Conservation (phyloP, 1,140 invertebrate species). For the Thereuonema tuberculata region DNA sequence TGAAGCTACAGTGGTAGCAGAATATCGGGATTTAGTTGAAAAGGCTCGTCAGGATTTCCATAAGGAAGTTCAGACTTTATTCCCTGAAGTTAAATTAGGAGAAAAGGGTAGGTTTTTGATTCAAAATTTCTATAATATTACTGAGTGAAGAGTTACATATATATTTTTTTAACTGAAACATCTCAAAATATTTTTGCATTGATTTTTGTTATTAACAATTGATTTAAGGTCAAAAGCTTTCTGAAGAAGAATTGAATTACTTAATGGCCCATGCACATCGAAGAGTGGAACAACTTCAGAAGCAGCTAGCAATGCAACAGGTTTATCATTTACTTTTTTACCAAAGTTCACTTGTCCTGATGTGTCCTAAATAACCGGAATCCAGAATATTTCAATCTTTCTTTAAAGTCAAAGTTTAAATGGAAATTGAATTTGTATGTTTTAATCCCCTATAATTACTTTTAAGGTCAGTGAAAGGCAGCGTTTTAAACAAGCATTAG, state of each 20-base stretch:
- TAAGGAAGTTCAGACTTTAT: constrained; percentile 32
- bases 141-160: background rate
- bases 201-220: no score
- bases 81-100: constrained; percentile 31
- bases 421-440: no score
- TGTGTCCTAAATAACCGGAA: no score
- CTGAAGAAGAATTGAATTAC: constrained; percentile 38
- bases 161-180: background rate
- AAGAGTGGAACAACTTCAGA: constrained; percentile 37
- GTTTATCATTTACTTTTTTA: constrained; percentile 11
- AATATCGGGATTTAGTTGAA: constrained; percentile 36
- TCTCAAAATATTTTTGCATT: no score
- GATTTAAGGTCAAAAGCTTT: constrained; percentile 29
- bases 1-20: constrained; percentile 30
- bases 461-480: constrained; percentile 23
- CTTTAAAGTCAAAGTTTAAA: no score
- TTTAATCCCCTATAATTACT: no score
- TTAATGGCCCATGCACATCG: constrained; percentile 39
- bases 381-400: no score
- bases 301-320: constrained; percentile 35
- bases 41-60: constrained; percentile 34
- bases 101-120: constrained; percentile 17
- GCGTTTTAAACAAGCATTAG: constrained; percentile 25
- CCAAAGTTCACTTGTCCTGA: background rate
- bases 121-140: background rate